phyloP scores from a whole-genome alignment of 1,140 invertebrate species.

The Drosophila albomicans region DNA sequence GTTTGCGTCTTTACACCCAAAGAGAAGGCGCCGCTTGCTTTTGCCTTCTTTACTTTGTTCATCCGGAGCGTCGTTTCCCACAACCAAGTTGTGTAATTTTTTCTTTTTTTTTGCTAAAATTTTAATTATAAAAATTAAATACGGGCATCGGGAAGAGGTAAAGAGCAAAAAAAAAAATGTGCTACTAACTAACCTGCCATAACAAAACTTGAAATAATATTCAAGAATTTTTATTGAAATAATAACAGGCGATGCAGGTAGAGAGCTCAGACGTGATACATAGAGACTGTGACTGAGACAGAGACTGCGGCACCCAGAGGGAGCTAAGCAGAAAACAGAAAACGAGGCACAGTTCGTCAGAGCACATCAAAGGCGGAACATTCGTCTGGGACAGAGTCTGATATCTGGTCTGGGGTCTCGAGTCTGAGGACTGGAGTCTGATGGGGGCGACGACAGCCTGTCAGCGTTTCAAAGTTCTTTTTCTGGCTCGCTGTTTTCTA shows the following conservation, averaged over 20 bases:
- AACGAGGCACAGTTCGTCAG: slow-evolving; percentile 70
- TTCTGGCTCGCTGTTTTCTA: slow-evolving; percentile 65
- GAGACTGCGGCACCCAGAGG: slow-evolving; percentile 31
- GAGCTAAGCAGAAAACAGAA: slow-evolving; percentile 6
- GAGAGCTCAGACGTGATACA: slow-evolving; percentile 5
- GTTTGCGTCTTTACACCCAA: slow-evolving; percentile 63
- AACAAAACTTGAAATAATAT: slow-evolving; percentile 82
- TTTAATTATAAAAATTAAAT: slow-evolving; percentile 83
- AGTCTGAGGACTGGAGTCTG: slow-evolving; percentile 36
- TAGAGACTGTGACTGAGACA: not conserved
- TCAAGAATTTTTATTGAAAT: slow-evolving; percentile 83
- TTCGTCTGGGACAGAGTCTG: slow-evolving; percentile 38
- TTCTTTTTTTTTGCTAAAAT: slow-evolving; percentile 70
- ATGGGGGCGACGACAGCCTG: slow-evolving; percentile 78
- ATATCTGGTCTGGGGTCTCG: slow-evolving; percentile 1
- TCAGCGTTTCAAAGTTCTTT: slow-evolving; percentile 63
- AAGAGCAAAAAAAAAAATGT: slow-evolving; percentile 21
- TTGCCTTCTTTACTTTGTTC: slow-evolving; percentile 20
- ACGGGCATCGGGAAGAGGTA: slow-evolving; percentile 44
- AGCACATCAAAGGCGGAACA: slow-evolving; percentile 76
- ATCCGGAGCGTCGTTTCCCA: slow-evolving; percentile 26
- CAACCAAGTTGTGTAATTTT: slow-evolving; percentile 4
- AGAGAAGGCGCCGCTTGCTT: slow-evolving; percentile 33
- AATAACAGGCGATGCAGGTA: slow-evolving; percentile 65
- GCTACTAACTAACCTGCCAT: slow-evolving; percentile 75